A percentile compares a stretch with the other conserved stretches of the same genome.
phyloP scores from a whole-genome alignment of 2,113 vertebrate species.

The Grus americana region DNA sequence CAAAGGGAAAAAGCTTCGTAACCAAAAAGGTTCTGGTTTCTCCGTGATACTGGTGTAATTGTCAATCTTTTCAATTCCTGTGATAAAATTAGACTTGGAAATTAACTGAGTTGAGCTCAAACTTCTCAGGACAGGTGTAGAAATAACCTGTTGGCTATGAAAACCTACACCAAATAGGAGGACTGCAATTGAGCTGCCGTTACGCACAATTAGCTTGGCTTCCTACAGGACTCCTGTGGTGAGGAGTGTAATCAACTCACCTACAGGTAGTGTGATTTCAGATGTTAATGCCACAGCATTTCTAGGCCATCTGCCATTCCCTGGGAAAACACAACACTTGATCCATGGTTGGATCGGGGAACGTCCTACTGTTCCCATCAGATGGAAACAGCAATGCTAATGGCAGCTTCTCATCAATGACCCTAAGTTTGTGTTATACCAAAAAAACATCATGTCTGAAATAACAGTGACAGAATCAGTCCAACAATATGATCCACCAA shows the following conservation, averaged over 20 bases:
- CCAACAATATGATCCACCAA: neutral
- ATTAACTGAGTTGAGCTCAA: neutral
- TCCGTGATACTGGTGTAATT: neutral
- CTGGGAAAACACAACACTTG: neutral
- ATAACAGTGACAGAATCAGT: neutral
- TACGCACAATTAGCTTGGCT: neutral
- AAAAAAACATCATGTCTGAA: neutral
- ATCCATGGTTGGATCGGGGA: neutral
- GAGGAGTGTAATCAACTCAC: neutral
- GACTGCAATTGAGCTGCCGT: neutral
- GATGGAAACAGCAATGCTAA: neutral
- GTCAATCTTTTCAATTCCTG: neutral
- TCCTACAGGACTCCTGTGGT: neutral
- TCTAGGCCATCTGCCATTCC: neutral
- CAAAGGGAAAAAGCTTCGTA: neutral
- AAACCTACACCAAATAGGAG: neutral
- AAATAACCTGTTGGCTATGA: neutral
- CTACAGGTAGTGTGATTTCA: neutral
- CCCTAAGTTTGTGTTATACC: neutral
- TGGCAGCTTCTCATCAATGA: neutral
- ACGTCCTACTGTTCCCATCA: fast-evolving
- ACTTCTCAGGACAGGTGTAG: neutral
- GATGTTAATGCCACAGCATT: neutral
- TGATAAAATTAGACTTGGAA: neutral
- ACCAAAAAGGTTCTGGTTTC: neutral